Percentiles rank a stretch among this genome's conserved stretches.
Evolutionary conservation across 2,113 vertebrate genomes (phyloP).

Genomic region (Regulus satrapa): DNA sequence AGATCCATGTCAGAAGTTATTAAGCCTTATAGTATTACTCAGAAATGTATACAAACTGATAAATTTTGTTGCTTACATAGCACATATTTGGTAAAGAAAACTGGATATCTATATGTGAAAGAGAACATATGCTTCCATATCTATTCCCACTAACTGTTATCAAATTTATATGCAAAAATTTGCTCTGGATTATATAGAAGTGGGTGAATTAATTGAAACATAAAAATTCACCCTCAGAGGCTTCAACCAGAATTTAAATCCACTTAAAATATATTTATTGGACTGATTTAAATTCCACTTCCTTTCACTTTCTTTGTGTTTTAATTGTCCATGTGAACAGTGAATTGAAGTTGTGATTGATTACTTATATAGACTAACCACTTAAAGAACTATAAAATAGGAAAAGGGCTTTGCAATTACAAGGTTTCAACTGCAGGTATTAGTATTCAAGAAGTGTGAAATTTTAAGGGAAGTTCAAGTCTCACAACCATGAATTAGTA

Average conservation of each 20-base stretch:
- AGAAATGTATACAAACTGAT: background rate
- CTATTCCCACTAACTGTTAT: background rate
- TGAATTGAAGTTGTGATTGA: background rate
- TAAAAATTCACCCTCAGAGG: slow-evolving; percentile 12
- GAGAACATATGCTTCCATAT: background rate
- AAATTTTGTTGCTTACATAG: background rate
- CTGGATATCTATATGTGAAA: background rate
- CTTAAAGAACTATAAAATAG: slow-evolving; percentile 17
- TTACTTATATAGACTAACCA: background rate
- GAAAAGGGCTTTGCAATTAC: background rate
- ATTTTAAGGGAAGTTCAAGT: slow-evolving; percentile 11
- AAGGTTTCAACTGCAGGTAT: slow-evolving; percentile 5
- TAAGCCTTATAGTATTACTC: background rate
- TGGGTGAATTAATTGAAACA: background rate
- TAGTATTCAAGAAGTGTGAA: background rate
- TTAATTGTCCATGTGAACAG: slow-evolving; percentile 1
- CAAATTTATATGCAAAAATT: background rate
- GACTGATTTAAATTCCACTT: background rate
- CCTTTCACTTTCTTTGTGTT: slow-evolving; percentile 13
- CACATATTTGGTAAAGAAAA: background rate
- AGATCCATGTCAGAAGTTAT: background rate
- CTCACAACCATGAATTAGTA: background rate
- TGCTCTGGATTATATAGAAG: background rate
- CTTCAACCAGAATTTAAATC: background rate
- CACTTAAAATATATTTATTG: background rate